Evolutionary conservation across 2,797 vertebrate genomes (phyloP).

Genomic region (Hephaestus fuliginosus): DNA sequence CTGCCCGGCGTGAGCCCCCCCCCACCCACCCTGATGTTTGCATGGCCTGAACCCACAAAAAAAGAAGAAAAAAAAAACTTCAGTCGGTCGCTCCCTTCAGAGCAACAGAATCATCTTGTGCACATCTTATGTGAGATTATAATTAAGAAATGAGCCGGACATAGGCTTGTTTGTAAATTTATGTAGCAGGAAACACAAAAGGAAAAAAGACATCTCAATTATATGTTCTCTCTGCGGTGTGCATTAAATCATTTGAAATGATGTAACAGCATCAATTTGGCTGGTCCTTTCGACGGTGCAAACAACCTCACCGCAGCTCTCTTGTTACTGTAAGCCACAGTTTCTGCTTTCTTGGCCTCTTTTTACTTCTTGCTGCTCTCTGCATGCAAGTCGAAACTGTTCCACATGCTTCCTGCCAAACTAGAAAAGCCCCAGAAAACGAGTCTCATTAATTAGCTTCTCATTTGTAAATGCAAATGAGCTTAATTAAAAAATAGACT

Average conservation of each 20-base stretch:
- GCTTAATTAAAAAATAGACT: constrained; percentile 87
- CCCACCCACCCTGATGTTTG: background rate
- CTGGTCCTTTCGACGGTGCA: constrained; percentile 8
- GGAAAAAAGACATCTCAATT: constrained; percentile 2
- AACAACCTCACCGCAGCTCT: constrained; percentile 9
- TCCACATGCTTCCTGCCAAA: constrained; percentile 77
- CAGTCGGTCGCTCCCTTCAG: constrained; percentile 30
- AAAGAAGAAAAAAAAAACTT: constrained; percentile 6
- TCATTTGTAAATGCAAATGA: constrained; percentile 89
- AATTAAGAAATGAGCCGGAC: constrained; percentile 3
- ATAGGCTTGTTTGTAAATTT: constrained; percentile 11
- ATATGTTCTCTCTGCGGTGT: background rate
- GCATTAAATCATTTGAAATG: constrained; percentile 29
- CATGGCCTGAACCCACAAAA: constrained; percentile 29
- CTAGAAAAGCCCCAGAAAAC: constrained; percentile 75
- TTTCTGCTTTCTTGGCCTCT: constrained; percentile 15
- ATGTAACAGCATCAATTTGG: constrained; percentile 9
- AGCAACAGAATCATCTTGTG: background rate
- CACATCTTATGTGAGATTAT: background rate
- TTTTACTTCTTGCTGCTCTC: constrained; percentile 32
- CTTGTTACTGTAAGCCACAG: background rate
- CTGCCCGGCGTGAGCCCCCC: constrained; percentile 26
- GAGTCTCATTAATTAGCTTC: constrained; percentile 86
- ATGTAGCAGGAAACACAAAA: constrained; percentile 4
- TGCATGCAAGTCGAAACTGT: constrained; percentile 73